Conservation (phyloP, 2,888 invertebrate species). For the Thecocarcelia acutangulata region DNA sequence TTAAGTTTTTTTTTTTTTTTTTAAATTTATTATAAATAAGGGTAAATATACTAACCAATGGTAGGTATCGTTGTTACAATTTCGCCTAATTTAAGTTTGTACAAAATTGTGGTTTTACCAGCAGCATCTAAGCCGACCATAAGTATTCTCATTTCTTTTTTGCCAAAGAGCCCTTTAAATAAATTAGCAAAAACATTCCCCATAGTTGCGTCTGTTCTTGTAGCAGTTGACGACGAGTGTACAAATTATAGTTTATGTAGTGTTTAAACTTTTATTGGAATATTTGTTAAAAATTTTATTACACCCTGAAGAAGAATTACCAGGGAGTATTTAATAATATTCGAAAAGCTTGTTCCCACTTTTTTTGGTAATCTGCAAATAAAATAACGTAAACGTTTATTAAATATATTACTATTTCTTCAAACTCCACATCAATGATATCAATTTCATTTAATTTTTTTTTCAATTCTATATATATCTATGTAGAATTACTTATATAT, state of each 20-base stretch:
- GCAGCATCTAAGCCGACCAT: conserved; percentile 99
- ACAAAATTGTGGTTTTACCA: conserved; percentile 99
- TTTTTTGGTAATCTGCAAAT: conserved; percentile 48
- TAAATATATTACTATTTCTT: no score
- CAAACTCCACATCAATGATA: no score
- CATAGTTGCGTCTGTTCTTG: conserved; percentile 85
- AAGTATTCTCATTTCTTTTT: conserved; percentile 99
- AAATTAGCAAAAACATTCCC: conserved; percentile 98
- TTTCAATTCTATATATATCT: no score
- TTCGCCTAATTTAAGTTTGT: conserved; percentile 99
- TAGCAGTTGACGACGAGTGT: conserved; percentile 51
- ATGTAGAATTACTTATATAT: no score
- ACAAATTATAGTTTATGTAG: conserved; percentile 47
- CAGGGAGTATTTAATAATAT: conserved; percentile 29
- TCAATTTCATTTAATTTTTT: no score
- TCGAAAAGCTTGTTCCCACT: conserved; percentile 43
- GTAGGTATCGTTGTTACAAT: conserved; percentile 99
- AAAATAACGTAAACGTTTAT: neutral
- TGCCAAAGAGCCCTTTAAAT: conserved; percentile 99
- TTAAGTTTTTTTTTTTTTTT: no score
- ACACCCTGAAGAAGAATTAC: conserved; percentile 59
- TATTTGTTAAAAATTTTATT: conserved; percentile 56
- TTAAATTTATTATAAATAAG: neutral
- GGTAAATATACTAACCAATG: conserved; percentile 85
- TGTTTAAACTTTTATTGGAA: conserved; percentile 66